Percentiles rank a stretch among this genome's conserved stretches.
Conservation (phyloP, 2,797 vertebrate genomes). For the Pangasius krempfi region DNA sequence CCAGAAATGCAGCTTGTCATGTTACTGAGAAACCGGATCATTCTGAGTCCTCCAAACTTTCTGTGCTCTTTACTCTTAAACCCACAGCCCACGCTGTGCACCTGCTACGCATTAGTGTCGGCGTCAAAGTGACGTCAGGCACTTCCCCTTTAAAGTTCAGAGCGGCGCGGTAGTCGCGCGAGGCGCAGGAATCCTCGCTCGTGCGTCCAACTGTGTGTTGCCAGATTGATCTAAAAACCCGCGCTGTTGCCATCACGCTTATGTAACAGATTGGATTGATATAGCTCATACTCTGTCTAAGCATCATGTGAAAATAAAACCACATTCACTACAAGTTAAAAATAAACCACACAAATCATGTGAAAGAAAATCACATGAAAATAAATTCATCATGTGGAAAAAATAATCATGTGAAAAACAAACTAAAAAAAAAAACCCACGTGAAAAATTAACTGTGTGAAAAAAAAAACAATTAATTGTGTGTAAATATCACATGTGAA, state of each 20-base stretch:
- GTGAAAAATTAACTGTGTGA: not conserved
- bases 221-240: not conserved
- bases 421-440: not conserved
- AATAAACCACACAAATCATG: not conserved
- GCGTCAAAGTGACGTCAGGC: not conserved
- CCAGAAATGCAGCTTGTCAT: not conserved
- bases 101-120: conserved; percentile 31
- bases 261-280: not conserved
- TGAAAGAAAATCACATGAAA: not conserved
- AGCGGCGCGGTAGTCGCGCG: not conserved
- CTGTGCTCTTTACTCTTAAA: not conserved
- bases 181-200: not conserved
- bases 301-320: not conserved
- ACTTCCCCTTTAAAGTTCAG: conserved; percentile 35
- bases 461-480: not conserved
- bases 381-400: not conserved
- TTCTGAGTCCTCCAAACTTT: too few relatives aligned
- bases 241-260: not conserved
- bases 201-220: not conserved
- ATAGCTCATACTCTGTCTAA: not conserved
- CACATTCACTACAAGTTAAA: not conserved
- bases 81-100: not conserved
- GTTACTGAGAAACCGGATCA: not conserved
- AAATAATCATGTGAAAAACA: not conserved
- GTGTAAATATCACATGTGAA: too few relatives aligned